These are phyloP conservation scores for Microcebus griseorufus DNA, from an alignment of 2,113 vertebrate species.

Conservation along the genomic window DNA sequence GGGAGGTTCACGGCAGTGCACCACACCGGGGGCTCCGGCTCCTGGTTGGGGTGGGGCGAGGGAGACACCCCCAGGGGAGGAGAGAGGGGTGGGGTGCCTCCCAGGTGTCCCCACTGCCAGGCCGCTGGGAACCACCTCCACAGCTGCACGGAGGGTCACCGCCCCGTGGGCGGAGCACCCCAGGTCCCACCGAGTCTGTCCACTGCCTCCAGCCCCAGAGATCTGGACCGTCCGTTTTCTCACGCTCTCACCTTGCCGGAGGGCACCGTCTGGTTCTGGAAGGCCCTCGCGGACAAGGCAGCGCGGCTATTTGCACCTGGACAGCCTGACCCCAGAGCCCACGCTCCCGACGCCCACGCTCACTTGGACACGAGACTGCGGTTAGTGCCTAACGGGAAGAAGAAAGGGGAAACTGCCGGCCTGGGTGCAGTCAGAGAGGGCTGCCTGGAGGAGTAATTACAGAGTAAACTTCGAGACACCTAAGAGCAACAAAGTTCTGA, in stretches of 20 bases:
- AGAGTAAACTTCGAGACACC: background rate
- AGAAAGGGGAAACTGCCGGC: background rate
- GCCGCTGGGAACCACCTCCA: background rate
- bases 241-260: background rate
- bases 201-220: background rate
- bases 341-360: background rate
- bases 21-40: rapidly evolving
- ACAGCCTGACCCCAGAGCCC: background rate
- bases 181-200: background rate
- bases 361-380: background rate
- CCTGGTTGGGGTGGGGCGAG: background rate
- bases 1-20: background rate
- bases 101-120: background rate
- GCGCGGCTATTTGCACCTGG: background rate
- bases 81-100: background rate
- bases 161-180: background rate
- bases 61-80: too few relatives aligned
- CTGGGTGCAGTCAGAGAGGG: background rate
- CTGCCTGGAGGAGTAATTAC: background rate
- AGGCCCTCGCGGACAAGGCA: background rate
- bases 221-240: background rate
- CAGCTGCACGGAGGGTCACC: background rate
- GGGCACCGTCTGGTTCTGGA: background rate
- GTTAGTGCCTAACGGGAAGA: background rate
- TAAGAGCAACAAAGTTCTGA: background rate